Evolutionary conservation across 2,888 invertebrate genomes (phyloP), one percentile per base, ranked within the genome.

Genomic region (Colletes collaris): DNA sequence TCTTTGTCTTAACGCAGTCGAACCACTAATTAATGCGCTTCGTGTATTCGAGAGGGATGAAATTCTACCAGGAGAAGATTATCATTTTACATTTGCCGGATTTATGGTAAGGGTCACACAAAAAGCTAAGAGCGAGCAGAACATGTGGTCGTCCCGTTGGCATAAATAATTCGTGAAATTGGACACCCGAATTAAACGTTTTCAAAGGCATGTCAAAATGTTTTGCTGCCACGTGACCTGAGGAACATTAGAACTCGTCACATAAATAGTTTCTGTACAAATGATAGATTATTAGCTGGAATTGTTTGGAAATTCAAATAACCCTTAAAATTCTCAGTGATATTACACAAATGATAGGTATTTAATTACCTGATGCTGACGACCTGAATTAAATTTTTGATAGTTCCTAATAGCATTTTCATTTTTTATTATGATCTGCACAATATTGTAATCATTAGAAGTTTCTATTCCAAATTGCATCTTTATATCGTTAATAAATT

Each of bases 131-230:
- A 19, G 50, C 62, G 53, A 68, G 67, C 49, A 46, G 53, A 74
- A 64, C 58, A 68, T 64, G 63, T 58, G 75, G 75, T 69, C 69
- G 69, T 78, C 69, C 62, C 56, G 56, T 79, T 52, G 69, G 56
- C 56, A 76, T 75, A 79, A 75, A 79, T 75, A 79, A 79, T 79
- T 79, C 66, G 75, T 46, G 44, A 50, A 59, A 67, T 55, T 19
- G 16, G 46, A 60, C 2, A 4, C 46, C 16, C 44, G 46, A 16
- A 40, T 46, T 46, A 46, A 60, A 40, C 60, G 40, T 60, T 46
- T 44, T 6, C 11, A 11, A 13, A 60, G 46, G 13, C 19, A 46
- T 60, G 60, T 16, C 46, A 60, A 27, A 19, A 19, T 46, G 46
- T 60, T 60, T 60, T 60, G 60, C 13, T 19, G 1, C n/a, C 10